Base-by-base conservation (phyloP, 2,797 vertebrate species). In the Anabas testudineus region DNA sequence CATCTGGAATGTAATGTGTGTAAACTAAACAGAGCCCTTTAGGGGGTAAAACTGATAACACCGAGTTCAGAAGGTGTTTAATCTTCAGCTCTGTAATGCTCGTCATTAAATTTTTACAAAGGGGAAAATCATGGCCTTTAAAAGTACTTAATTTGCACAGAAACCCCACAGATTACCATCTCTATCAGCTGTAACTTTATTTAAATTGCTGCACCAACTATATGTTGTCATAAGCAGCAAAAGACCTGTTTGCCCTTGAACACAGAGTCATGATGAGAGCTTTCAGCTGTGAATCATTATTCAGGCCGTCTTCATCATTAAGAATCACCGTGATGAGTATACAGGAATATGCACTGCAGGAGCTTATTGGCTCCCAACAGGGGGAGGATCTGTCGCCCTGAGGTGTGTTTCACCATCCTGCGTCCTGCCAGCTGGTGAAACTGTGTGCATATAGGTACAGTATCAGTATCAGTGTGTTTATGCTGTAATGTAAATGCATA, bases 241-340 rank as follows among this genome's bases (percentile, higher is more conserved):
- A 51, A 39, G 58, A n/a, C 52, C 18, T 0, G 54, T 65, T 75
- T 61, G 83, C 55, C 83, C 79, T 83, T 72, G 76, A 78, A 76
- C 71, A 43, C 0, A 51, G 61, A 67, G 43, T 32, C 79, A 10
- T 63, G 83, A 66, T 22, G 76, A 69, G 81, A 81, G 77, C 43
- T 77, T 63, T 81, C 82, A 74, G 81, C 81, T 81, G 86, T 24
- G 72, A 81, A 56, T 82, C 73, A 71, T 87, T 80, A 78, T 70
- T 81, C 48, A 82, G 64, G 57, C 39, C 2, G 77, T 76, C 70
- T 82, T 78, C 74, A 82, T 85, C 67, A 72, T 89, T 86, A 88
- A 70, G 72, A 76, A 67, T 77, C 74, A 78, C 71, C 76, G 53
- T 26, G 67, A 86, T 56, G 84, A 79, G 72, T 19, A 22, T 26